These are phyloP conservation scores for Miniopterus natalensis DNA, from an alignment of 2,113 vertebrate species.

Conservation along the genomic window DNA sequence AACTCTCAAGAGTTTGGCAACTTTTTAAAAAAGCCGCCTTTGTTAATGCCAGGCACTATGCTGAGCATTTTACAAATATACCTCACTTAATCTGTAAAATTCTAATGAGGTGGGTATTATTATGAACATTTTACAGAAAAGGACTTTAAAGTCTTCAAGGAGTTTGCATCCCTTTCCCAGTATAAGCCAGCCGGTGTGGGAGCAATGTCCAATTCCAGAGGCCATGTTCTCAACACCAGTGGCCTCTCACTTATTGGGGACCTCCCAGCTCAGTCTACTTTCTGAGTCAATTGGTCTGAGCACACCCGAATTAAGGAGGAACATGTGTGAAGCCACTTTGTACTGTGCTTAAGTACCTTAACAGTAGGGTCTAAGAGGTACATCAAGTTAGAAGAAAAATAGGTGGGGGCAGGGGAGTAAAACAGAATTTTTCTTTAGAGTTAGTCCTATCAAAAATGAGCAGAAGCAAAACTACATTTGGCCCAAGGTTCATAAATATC, in stretches of 20 bases:
- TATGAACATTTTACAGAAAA: neutral
- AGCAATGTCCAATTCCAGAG: neutral
- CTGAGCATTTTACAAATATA: neutral
- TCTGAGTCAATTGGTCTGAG: neutral
- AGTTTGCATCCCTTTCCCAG: neutral
- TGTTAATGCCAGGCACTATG: neutral
- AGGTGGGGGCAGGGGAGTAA: neutral
- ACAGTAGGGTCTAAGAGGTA: neutral
- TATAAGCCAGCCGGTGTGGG: neutral
- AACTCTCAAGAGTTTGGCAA: neutral
- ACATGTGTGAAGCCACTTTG: neutral
- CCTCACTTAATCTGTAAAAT: neutral
- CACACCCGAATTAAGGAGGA: neutral
- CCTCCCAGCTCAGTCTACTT: neutral
- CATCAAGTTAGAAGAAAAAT: neutral
- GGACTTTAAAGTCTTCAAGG: neutral
- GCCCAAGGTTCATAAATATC: neutral
- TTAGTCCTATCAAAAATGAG: conserved; percentile 27
- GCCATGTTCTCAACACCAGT: neutral
- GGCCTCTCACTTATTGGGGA: neutral
- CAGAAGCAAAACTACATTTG: conserved; percentile 17
- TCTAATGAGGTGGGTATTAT: neutral
- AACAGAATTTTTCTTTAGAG: neutral
- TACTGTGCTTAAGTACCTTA: neutral
- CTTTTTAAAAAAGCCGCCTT: neutral